These are phyloP conservation scores for Chromobotia macracanthus DNA, from an alignment of 2,797 vertebrate genomes.

Conservation along the genomic window DNA sequence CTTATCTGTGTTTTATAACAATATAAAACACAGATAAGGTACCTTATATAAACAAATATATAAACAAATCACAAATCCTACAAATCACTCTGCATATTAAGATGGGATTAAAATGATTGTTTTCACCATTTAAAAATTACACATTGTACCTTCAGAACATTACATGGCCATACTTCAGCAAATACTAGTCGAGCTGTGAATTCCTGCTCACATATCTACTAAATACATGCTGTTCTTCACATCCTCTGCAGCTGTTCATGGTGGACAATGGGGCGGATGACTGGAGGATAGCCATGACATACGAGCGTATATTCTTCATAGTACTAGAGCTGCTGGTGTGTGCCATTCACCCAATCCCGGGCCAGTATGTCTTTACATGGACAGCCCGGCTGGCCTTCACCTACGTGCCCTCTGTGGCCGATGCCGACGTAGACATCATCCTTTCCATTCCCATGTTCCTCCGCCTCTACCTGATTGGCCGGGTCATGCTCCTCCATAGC, in stretches of 20 bases:
- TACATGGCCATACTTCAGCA: not conserved
- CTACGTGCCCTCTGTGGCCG: conserved; percentile 85
- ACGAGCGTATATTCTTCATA: conserved; percentile 91
- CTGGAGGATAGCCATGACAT: conserved; percentile 96
- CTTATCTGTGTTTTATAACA: too few relatives aligned
- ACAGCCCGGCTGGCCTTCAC: conserved; percentile 90
- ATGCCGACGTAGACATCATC: conserved; percentile 91
- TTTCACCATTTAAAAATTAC: not conserved
- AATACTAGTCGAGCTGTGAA: not conserved
- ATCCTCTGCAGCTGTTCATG: conserved; percentile 87
- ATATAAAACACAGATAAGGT: too few relatives aligned
- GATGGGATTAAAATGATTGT: too few relatives aligned
- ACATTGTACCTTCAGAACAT: not conserved
- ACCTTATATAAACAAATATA: too few relatives aligned
- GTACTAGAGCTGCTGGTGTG: conserved; percentile 91
- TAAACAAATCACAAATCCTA: too few relatives aligned
- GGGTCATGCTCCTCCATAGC: conserved; percentile 94
- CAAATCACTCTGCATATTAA: too few relatives aligned
- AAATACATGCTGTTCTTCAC: conserved; percentile 72
- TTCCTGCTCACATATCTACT: not conserved
- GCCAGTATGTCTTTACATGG: conserved; percentile 93
- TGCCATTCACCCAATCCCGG: conserved; percentile 93
- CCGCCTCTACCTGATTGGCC: conserved; percentile 92
- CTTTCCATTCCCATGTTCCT: conserved; percentile 97
- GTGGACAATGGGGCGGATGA: conserved; percentile 95